A percentile compares a stretch with the other conserved stretches of the same genome.
phyloP scores from a whole-genome alignment of 2,888 invertebrate genomes.

The Nyleta sp. region DNA sequence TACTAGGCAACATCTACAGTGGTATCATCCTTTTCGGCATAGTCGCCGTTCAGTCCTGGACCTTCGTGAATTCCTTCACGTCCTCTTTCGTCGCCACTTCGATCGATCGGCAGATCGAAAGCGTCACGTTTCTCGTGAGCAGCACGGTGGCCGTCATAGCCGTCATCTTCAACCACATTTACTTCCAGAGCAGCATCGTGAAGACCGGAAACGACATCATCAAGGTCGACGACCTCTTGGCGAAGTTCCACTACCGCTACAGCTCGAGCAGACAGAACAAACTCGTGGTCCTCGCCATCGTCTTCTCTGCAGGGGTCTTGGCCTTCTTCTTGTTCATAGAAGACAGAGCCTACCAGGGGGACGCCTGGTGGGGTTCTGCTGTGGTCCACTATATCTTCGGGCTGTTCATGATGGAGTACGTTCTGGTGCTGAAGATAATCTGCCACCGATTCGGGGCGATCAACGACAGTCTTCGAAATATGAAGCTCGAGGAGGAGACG shows the following conservation, averaged over 20 bases:
- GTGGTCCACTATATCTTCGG: conserved; percentile 44
- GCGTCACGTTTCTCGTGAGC: conserved; percentile 9
- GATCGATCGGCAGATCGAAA: conserved; percentile 40
- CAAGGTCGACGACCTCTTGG: conserved; percentile 7
- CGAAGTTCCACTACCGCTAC: conserved; percentile 5
- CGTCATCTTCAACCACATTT: conserved; percentile 21
- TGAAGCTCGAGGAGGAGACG: neutral
- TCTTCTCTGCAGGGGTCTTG: conserved; percentile 1
- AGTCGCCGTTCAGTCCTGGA: conserved; percentile 19
- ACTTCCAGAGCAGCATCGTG: conserved; percentile 9
- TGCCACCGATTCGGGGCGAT: conserved; percentile 24
- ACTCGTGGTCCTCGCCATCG: neutral
- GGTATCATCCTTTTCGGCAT: conserved; percentile 12
- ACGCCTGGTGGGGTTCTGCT: conserved; percentile 37
- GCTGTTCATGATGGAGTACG: conserved; percentile 37
- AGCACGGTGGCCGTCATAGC: neutral
- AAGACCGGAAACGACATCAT: conserved; percentile 27
- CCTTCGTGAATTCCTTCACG: neutral
- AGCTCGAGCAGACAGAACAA: conserved; percentile 1
- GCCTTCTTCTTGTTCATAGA: conserved; percentile 32
- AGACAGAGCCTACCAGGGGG: conserved; percentile 23
- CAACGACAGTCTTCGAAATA: conserved; percentile 1
- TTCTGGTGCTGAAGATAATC: conserved; percentile 25
- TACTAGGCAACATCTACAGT: conserved; percentile 20
- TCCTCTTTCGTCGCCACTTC: neutral